Evolutionary conservation across 2,888 invertebrate genomes (phyloP).

Genomic region (Cremastinae sp.): DNA sequence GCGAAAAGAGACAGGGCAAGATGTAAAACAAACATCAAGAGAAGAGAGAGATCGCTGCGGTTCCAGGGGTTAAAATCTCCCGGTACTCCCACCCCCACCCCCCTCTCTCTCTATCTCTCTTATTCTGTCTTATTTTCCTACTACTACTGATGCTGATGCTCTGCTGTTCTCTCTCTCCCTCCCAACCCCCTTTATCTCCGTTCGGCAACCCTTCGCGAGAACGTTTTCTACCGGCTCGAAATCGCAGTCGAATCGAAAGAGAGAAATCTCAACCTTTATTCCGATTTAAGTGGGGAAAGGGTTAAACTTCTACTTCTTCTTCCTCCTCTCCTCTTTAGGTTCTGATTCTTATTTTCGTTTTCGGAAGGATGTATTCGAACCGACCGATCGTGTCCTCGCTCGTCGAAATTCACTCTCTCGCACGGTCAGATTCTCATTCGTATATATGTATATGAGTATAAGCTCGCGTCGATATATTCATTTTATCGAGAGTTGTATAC

Average conservation of each 20-base stretch:
- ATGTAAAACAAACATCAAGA: slow-evolving; percentile 66
- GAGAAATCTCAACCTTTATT: slow-evolving; percentile 78
- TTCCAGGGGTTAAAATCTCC: slow-evolving; percentile 68
- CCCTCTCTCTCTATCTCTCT: slow-evolving; percentile 1
- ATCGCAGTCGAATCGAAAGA: slow-evolving; percentile 55
- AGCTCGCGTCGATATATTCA: too few species aligned
- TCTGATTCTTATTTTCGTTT: slow-evolving; percentile 26
- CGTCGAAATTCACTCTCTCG: too few species aligned
- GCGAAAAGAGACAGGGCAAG: slow-evolving; percentile 57
- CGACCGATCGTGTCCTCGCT: too few species aligned
- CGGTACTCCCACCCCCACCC: slow-evolving; percentile 52
- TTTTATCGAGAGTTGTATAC: too few species aligned
- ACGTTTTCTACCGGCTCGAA: slow-evolving; percentile 35
- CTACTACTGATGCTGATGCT: too few species aligned
- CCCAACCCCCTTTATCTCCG: slow-evolving; percentile 33
- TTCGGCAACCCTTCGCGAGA: slow-evolving; percentile 20
- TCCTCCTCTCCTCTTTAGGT: too few species aligned
- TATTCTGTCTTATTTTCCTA: slow-evolving; percentile 1
- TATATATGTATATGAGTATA: too few species aligned
- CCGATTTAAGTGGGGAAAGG: slow-evolving; percentile 77
- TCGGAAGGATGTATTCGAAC: too few species aligned
- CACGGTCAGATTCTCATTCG: slow-evolving; percentile 43
- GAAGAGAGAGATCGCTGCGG: slow-evolving; percentile 63
- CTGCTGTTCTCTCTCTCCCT: too few species aligned
- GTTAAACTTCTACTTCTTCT: slow-evolving; percentile 63